phyloP scores from a whole-genome alignment of 2,888 invertebrate genomes.

The Ephialtes manifestator region DNA sequence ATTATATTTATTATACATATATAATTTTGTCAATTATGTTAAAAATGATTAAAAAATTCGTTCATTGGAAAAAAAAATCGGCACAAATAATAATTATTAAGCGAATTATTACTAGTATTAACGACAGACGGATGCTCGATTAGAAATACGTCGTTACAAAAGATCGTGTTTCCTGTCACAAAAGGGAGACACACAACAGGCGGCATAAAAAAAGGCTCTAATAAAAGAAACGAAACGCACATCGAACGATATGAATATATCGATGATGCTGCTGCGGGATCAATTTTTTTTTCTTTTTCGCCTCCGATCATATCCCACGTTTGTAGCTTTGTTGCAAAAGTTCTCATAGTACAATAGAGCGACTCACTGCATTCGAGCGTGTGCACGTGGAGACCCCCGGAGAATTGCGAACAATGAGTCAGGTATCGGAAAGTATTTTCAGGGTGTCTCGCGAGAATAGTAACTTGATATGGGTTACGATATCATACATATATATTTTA shows the following conservation, averaged over 20 bases:
- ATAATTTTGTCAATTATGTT: no score
- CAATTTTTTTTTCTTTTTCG: constrained; percentile 17
- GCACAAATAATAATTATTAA: no score
- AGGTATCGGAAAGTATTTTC: constrained; percentile 39
- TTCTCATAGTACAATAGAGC: constrained; percentile 32
- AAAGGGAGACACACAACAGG: constrained; percentile 27
- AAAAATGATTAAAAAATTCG: no score
- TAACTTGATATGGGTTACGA: constrained; percentile 54
- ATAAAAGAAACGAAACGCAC: constrained; percentile 6
- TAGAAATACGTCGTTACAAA: constrained; percentile 55
- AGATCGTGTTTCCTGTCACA: constrained; percentile 29
- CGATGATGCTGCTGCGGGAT: constrained; percentile 36
- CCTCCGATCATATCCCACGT: constrained; percentile 31
- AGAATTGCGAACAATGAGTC: constrained; percentile 57
- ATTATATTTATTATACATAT: no score
- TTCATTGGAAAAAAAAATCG: no score
- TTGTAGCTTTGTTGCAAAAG: constrained; percentile 21
- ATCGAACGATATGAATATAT: constrained; percentile 48
- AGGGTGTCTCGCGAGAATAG: constrained; percentile 51
- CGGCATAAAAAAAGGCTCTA: background rate
- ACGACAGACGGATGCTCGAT: constrained; percentile 43
- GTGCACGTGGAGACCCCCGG: constrained; percentile 38
- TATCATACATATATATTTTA: constrained; percentile 39
- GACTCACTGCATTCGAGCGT: constrained; percentile 4
- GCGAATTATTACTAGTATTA: no score